These are phyloP conservation scores for Actenoides hombroni DNA, from an alignment of 2,113 vertebrate species.

Conservation along the genomic window DNA sequence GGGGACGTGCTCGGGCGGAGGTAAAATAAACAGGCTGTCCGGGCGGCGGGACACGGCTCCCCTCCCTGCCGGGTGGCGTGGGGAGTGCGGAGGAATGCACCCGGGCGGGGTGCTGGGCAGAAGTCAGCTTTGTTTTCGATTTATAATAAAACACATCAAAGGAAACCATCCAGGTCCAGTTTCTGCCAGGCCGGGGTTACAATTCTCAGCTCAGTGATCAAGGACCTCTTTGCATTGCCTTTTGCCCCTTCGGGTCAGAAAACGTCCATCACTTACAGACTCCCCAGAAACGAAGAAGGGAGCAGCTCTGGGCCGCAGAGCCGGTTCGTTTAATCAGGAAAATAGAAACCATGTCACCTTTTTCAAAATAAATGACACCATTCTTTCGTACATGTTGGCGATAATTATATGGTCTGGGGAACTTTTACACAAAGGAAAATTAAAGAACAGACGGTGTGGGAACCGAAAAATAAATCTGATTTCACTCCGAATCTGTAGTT, in stretches of 20 bases:
- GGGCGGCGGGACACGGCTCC: not conserved
- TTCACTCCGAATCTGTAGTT: not conserved
- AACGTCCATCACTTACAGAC: conserved; percentile 77
- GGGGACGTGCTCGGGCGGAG: not conserved
- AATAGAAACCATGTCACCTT: conserved; percentile 13
- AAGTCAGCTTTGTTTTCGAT: conserved; percentile 82
- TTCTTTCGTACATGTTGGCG: conserved; percentile 14
- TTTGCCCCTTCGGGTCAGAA: conserved; percentile 79
- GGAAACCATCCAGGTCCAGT: conserved; percentile 74
- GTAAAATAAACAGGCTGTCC: not conserved
- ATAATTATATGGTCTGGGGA: conserved; percentile 51
- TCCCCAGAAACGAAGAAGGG: conserved; percentile 55
- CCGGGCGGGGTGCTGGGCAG: conserved; percentile 73
- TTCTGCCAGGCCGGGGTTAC: conserved; percentile 72
- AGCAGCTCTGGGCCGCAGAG: conserved; percentile 25
- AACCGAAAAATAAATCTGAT: not conserved
- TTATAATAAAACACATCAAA: conserved; percentile 85
- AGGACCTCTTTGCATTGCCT: conserved; percentile 72
- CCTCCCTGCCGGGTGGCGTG: not conserved
- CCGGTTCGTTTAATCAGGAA: conserved; percentile 39
- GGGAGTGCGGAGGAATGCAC: conserved; percentile 69
- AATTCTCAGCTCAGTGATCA: conserved; percentile 84
- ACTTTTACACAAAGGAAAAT: conserved; percentile 12
- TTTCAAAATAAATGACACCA: conserved; percentile 36
- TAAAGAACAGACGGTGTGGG: not conserved